Conservation (phyloP, 1,140 invertebrate genomes). For the Pissodes strobi region DNA sequence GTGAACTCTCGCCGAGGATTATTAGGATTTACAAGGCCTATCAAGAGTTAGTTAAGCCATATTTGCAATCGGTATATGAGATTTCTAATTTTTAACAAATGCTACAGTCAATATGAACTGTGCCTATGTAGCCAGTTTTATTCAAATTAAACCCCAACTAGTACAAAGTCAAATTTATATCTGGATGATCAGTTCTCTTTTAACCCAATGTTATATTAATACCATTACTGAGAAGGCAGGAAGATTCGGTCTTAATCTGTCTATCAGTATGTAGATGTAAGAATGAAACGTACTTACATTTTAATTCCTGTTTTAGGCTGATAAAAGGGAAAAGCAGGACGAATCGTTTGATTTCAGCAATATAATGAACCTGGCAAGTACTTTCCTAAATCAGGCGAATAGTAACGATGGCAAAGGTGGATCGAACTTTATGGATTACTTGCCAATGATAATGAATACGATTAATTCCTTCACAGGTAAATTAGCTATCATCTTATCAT, state of each 20-base stretch:
- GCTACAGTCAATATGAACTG: too few relatives aligned
- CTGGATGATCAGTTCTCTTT: too few relatives aligned
- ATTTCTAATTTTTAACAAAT: not conserved
- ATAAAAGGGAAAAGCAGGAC: constrained; percentile 18
- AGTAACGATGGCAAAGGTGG: not conserved
- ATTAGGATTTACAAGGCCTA: not conserved
- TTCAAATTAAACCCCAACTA: too few relatives aligned
- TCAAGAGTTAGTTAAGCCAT: not conserved
- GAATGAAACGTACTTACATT: too few relatives aligned
- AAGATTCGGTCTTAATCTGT: too few relatives aligned
- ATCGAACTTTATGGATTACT: constrained; percentile 29
- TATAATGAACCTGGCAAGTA: constrained; percentile 32
- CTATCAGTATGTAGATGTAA: too few relatives aligned
- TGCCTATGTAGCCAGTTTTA: too few relatives aligned
- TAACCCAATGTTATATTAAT: too few relatives aligned
- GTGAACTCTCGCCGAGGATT: not conserved
- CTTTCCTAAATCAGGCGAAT: constrained; percentile 10
- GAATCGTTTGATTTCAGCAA: constrained; percentile 37
- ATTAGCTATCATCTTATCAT: not conserved
- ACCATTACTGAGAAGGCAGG: too few relatives aligned
- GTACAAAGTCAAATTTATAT: too few relatives aligned
- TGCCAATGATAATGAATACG: constrained; percentile 35
- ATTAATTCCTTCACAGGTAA: constrained; percentile 33
- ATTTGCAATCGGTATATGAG: not conserved
- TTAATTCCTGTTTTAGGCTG: constrained; percentile 9